phyloP scores from a whole-genome alignment of 2,797 vertebrate genomes.

The Florisuga fusca region DNA sequence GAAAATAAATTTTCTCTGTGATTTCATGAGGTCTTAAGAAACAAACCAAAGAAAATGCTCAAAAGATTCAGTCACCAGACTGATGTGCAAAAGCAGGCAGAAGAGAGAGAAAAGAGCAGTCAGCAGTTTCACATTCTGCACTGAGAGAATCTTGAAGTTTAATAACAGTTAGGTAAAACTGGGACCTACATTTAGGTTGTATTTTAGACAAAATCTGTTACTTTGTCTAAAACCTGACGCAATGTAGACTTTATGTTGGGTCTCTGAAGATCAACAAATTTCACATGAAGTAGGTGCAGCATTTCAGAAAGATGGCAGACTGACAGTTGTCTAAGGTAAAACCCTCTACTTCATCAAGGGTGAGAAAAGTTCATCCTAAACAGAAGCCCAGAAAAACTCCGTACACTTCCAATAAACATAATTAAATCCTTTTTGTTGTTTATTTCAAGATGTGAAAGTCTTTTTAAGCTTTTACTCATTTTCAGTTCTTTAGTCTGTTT shows the following conservation, averaged over 20 bases:
- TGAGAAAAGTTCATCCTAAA: background rate
- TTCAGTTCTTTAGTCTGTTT: background rate
- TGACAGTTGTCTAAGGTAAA: background rate
- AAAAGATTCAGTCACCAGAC: background rate
- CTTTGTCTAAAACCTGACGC: background rate
- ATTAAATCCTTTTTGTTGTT: background rate
- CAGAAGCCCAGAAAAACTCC: background rate
- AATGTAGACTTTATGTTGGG: accelerated
- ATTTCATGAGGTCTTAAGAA: background rate
- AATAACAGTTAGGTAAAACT: background rate
- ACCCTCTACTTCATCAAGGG: background rate
- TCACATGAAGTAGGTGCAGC: background rate
- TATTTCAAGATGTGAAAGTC: background rate
- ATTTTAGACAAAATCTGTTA: too few species aligned
- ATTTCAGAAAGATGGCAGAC: background rate
- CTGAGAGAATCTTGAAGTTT: background rate
- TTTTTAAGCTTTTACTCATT: background rate
- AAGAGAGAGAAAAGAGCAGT: background rate
- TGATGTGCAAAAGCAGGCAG: background rate
- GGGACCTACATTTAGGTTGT: background rate
- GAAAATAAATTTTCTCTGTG: background rate
- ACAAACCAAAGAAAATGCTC: background rate
- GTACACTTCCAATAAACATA: background rate
- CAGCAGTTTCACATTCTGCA: background rate
- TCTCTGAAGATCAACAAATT: background rate